These are phyloP conservation scores for Eulacestoma nigropectus DNA, from an alignment of 2,113 vertebrate species.

Conservation along the genomic window DNA sequence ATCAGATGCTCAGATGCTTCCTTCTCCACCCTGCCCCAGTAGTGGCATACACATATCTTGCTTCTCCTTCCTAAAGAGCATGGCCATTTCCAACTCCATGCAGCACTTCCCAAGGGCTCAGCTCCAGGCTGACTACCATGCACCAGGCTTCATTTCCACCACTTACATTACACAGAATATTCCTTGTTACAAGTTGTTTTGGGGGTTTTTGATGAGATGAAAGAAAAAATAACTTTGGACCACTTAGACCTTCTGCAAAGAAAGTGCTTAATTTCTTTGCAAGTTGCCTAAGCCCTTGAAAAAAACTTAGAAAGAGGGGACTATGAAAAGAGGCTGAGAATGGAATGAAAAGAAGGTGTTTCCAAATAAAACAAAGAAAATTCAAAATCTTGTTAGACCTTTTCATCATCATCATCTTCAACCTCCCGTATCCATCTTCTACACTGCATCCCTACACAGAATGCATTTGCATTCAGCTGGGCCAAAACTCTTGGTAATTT, in stretches of 20 bases:
- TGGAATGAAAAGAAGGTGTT: neutral
- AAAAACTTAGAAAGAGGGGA: neutral
- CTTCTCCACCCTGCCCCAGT: neutral
- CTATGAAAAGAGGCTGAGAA: neutral
- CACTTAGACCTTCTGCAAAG: neutral
- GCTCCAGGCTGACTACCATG: neutral
- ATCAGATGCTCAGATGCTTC: neutral
- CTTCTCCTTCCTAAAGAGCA: neutral
- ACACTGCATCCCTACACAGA: accelerated
- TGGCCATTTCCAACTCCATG: neutral
- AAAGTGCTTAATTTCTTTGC: neutral
- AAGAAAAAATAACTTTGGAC: neutral
- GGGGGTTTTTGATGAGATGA: neutral
- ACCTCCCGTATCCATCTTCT: neutral
- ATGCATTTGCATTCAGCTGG: neutral
- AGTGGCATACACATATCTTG: neutral
- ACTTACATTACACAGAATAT: neutral
- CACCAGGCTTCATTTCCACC: neutral
- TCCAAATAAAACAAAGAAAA: neutral
- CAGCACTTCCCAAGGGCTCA: neutral
- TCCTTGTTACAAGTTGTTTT: neutral
- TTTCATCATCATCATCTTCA: neutral
- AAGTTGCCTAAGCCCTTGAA: neutral
- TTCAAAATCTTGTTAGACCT: neutral
- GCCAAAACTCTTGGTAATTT: neutral